These are phyloP conservation scores for Eulacestoma nigropectus DNA, from an alignment of 2,113 vertebrate species.

Conservation along the genomic window DNA sequence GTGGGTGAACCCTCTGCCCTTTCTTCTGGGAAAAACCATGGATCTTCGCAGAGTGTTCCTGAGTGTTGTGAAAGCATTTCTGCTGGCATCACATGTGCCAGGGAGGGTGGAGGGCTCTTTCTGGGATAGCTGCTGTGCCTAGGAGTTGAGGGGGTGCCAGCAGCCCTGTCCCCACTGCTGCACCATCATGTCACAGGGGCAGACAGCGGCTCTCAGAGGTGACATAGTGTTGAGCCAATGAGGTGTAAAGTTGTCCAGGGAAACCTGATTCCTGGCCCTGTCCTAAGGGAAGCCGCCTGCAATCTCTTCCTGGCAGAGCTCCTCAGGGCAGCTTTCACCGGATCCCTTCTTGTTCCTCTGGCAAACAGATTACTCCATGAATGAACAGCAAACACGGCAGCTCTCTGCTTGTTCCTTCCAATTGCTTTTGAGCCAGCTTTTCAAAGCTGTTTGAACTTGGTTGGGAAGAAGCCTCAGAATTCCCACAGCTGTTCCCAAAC, in stretches of 20 bases:
- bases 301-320: background rate
- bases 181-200: rapidly evolving
- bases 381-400: background rate
- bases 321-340: background rate
- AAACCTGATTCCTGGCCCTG: background rate
- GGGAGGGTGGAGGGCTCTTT: background rate
- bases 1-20: background rate
- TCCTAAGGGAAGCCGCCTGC: background rate
- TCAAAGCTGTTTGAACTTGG: background rate
- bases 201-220: background rate
- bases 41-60: background rate
- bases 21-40: background rate
- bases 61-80: background rate
- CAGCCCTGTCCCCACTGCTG: background rate
- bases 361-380: background rate
- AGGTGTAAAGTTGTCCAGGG: background rate
- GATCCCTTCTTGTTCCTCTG: background rate
- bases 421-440: background rate
- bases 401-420: background rate
- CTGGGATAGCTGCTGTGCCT: background rate
- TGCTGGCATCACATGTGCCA: background rate
- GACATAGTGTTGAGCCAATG: rapidly evolving
- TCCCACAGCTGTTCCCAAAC: background rate
- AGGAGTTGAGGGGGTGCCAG: background rate
- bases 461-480: background rate